These are phyloP conservation scores for Dryobota labecula DNA, from an alignment of 2,888 invertebrate genomes.

Conservation along the genomic window DNA sequence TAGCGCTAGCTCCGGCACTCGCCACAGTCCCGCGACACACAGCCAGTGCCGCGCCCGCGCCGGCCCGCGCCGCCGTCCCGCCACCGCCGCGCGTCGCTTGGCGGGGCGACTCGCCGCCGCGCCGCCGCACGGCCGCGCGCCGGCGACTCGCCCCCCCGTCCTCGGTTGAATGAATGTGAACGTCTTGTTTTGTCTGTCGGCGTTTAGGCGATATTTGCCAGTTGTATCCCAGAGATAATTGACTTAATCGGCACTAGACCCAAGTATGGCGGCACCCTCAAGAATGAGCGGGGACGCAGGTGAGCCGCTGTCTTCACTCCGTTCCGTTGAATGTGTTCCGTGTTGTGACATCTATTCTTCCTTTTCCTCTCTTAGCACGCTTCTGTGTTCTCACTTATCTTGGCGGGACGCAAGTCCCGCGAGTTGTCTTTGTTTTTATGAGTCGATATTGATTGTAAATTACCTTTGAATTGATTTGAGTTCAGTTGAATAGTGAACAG, in stretches of 20 bases:
- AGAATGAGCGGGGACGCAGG: constrained; percentile 99
- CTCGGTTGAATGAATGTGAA: constrained; percentile 88
- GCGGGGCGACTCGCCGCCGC: constrained; percentile 68
- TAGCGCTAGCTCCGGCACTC: constrained; percentile 91
- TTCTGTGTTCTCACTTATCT: constrained; percentile 91
- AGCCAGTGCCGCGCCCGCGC: constrained; percentile 85
- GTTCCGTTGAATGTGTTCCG: constrained; percentile 91
- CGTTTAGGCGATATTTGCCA: constrained; percentile 99
- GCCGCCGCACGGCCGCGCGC: constrained; percentile 66
- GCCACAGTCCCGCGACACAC: constrained; percentile 91
- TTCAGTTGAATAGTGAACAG: constrained; percentile 89
- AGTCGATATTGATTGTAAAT: constrained; percentile 89
- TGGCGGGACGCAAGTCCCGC: constrained; percentile 89
- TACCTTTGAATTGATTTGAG: constrained; percentile 88
- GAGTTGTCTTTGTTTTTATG: constrained; percentile 89
- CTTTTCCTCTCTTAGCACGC: constrained; percentile 91
- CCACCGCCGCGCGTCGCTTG: constrained; percentile 65
- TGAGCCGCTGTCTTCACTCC: constrained; percentile 94
- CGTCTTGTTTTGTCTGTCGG: constrained; percentile 92
- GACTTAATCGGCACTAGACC: constrained; percentile 99
- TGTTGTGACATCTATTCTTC: constrained; percentile 90
- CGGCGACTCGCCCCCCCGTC: constrained; percentile 68
- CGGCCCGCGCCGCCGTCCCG: constrained; percentile 57
- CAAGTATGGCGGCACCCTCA: constrained; percentile 99
- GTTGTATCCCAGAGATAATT: constrained; percentile 99